Percentiles rank a stretch among this genome's conserved stretches.
phyloP scores from a whole-genome alignment of 1,140 invertebrate species.

The Drosophila azteca region DNA sequence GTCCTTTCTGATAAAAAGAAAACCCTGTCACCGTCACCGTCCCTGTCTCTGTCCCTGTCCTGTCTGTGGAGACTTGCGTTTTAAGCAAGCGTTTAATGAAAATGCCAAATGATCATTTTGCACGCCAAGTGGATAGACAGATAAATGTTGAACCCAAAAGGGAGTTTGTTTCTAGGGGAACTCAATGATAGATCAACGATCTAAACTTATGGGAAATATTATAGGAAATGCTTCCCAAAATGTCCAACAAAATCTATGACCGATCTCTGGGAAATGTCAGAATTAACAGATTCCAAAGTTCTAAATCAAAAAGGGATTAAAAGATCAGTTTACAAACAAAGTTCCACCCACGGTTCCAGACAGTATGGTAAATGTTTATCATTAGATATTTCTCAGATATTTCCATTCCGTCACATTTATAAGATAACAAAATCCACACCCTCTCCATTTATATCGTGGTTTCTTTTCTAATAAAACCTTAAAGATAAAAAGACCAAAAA shows the following conservation, averaged over 20 bases:
- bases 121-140: conserved; percentile 26
- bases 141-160: neutral
- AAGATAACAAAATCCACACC: conserved; percentile 30
- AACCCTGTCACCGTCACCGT: conserved; percentile 25
- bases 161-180: neutral
- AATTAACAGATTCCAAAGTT: too few relatives aligned
- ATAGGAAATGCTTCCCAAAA: too few relatives aligned
- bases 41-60: neutral
- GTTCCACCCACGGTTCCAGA: too few relatives aligned
- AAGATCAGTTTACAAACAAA: too few relatives aligned
- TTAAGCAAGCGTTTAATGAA: conserved; percentile 69
- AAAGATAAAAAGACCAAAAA: conserved; percentile 14
- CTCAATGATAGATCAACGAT: conserved; percentile 1
- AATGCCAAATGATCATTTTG: conserved; percentile 69
- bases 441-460: neutral
- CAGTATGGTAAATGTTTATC: too few relatives aligned
- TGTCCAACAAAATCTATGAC: too few relatives aligned
- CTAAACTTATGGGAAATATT: neutral
- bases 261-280: too few relatives aligned
- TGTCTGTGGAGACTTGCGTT: conserved; percentile 53
- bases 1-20: conserved; percentile 11
- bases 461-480: conserved; percentile 17
- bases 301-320: too few relatives aligned
- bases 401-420: neutral
- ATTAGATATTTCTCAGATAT: conserved; percentile 3